These are phyloP conservation scores for Porites cylindrica DNA, from an alignment of 92 coral and sea anemone species.

Conservation along the genomic window DNA sequence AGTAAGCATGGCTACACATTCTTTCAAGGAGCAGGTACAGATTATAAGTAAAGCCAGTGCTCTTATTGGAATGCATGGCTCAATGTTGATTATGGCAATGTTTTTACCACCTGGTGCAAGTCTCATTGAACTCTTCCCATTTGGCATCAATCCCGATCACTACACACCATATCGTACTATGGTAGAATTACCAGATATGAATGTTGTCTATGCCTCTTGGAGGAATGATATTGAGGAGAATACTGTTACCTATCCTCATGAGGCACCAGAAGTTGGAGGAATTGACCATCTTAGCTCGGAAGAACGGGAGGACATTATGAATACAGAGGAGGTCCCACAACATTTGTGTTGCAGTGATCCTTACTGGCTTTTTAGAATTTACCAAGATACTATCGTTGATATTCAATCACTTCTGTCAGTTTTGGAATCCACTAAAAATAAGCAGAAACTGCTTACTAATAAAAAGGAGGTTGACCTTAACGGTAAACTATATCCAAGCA, in stretches of 20 bases:
- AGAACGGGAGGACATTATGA: conserved; percentile 66
- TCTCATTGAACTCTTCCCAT: conserved; percentile 91
- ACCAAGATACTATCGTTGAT: conserved; percentile 94
- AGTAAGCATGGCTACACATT: conserved; percentile 89
- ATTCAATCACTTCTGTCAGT: conserved; percentile 69
- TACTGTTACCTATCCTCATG: conserved; percentile 88
- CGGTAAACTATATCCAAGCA: conserved; percentile 71
- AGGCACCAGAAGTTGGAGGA: conserved; percentile 90
- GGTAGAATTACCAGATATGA: conserved; percentile 80
- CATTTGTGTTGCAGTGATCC: conserved; percentile 94
- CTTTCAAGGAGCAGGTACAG: conserved; percentile 72
- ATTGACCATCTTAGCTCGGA: conserved; percentile 78
- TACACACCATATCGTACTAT: conserved; percentile 93
- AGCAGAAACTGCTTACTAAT: conserved; percentile 24
- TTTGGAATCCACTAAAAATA: conserved; percentile 46
- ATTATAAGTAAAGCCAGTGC: conserved; percentile 81
- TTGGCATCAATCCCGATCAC: conserved; percentile 79
- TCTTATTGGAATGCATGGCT: conserved; percentile 97
- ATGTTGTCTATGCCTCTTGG: conserved; percentile 80
- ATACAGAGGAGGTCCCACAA: conserved; percentile 73
- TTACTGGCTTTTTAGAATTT: conserved; percentile 93
- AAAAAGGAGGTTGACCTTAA: not conserved
- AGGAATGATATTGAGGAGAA: conserved; percentile 81
- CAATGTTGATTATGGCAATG: conserved; percentile 86
- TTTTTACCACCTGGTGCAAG: conserved; percentile 81